Evolutionary conservation across 2,888 invertebrate species (phyloP).

Genomic region (Rhagonycha fulva): DNA sequence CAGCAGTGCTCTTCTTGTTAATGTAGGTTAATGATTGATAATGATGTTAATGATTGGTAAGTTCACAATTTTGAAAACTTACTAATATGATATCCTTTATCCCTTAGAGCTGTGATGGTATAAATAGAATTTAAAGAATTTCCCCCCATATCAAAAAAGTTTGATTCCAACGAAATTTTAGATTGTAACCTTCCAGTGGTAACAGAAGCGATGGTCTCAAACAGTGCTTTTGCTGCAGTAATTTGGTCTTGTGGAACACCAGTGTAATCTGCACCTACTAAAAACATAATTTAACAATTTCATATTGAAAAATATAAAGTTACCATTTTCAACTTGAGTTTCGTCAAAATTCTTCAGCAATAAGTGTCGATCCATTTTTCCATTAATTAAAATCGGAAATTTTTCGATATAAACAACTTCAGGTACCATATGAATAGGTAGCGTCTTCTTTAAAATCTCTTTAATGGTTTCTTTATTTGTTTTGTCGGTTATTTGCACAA

Average conservation of each 20-base stretch:
- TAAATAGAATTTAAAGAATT: constrained; percentile 85
- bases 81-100: constrained; percentile 78
- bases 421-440: constrained; percentile 80
- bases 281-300: no score
- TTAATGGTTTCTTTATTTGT: constrained; percentile 66
- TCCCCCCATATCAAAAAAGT: constrained; percentile 85
- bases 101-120: constrained; percentile 75
- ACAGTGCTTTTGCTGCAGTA: constrained; percentile 68
- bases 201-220: constrained; percentile 75
- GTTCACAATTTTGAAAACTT: constrained; percentile 39
- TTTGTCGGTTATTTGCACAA: constrained; percentile 55
- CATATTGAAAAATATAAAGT: no score
- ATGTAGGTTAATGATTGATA: no score
- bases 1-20: not conserved
- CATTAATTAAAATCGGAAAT: constrained; percentile 83
- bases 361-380: constrained; percentile 82
- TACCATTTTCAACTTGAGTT: not conserved
- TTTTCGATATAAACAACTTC: constrained; percentile 67
- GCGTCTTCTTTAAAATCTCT: constrained; percentile 62
- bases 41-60: no score
- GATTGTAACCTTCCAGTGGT: constrained; percentile 68
- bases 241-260: constrained; percentile 64
- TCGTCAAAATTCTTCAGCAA: constrained; percentile 76
- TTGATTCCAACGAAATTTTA: constrained; percentile 65
- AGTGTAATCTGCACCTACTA: constrained; percentile 67